These are phyloP conservation scores for Helleia helle DNA, from an alignment of 2,888 invertebrate genomes.

Conservation along the genomic window DNA sequence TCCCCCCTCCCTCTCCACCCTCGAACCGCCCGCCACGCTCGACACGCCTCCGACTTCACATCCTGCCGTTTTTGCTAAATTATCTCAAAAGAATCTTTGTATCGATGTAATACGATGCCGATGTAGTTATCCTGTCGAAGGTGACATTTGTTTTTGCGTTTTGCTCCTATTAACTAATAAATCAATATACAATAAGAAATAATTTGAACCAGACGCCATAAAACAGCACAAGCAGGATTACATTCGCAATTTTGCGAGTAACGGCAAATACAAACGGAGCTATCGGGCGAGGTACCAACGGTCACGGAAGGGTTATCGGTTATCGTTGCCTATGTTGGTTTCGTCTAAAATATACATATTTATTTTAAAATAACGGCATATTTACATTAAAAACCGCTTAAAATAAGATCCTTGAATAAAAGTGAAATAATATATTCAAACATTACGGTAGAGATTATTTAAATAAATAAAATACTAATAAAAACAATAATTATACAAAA, in stretches of 20 bases:
- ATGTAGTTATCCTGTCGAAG: conserved; percentile 2
- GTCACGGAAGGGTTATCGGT: conserved; percentile 56
- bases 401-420: background rate
- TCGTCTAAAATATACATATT: background rate
- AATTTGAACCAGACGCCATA: conserved; percentile 18
- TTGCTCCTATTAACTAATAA: background rate
- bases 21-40: conserved; percentile 27
- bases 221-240: conserved; percentile 42
- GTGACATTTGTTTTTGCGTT: conserved; percentile 4
- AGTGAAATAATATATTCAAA: background rate
- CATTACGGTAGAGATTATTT: no score
- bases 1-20: conserved; percentile 26
- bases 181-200: conserved; percentile 13
- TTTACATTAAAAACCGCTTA: background rate
- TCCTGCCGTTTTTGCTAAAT: conserved; percentile 62
- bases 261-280: conserved; percentile 58
- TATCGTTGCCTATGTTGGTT: conserved; percentile 38
- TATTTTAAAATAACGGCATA: background rate
- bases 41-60: conserved; percentile 59
- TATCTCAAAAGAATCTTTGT: conserved; percentile 51
- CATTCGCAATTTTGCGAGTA: conserved; percentile 57
- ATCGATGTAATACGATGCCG: conserved; percentile 24
- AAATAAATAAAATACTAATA: background rate
- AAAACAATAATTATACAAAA: background rate
- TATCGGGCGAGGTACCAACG: conserved; percentile 44